These are phyloP conservation scores for Agrochola lota DNA, from an alignment of 2,888 invertebrate species.

Conservation along the genomic window DNA sequence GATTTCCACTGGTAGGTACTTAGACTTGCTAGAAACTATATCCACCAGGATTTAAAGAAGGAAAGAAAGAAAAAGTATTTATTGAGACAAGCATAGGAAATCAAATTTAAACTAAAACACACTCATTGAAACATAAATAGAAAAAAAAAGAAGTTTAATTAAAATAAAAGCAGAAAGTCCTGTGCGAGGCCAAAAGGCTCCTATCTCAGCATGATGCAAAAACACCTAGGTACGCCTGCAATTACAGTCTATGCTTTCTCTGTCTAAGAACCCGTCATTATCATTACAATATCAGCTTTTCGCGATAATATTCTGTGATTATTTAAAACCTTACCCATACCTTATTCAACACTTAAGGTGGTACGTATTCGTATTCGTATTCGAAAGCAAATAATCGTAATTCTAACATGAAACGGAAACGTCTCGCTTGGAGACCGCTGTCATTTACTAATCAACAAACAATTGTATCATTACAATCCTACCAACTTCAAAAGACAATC, in stretches of 20 bases:
- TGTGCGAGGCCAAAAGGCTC: too few species aligned
- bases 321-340: neutral
- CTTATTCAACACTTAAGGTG: conserved; percentile 4
- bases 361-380: too few species aligned
- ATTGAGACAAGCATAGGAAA: too few species aligned
- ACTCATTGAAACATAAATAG: too few species aligned
- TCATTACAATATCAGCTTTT: conserved; percentile 15
- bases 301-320: conserved; percentile 13
- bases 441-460: conserved; percentile 64
- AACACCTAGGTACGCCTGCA: neutral
- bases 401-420: conserved; percentile 61
- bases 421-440: conserved; percentile 52
- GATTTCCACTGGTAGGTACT: neutral
- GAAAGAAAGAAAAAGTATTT: neutral
- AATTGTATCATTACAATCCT: conserved; percentile 40
- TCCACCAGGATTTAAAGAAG: neutral
- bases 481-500: conserved; percentile 56
- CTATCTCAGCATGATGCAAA: too few species aligned
- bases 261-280: conserved; percentile 4
- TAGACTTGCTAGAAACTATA: neutral
- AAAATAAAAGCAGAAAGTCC: too few species aligned
- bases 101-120: too few species aligned
- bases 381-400: conserved; percentile 48
- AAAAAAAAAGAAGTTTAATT: too few species aligned
- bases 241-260: conserved; percentile 1